A percentile compares a stretch with the other conserved stretches of the same genome.
phyloP scores from a whole-genome alignment of 2,113 vertebrate species.

The Microcebus jonahi region DNA sequence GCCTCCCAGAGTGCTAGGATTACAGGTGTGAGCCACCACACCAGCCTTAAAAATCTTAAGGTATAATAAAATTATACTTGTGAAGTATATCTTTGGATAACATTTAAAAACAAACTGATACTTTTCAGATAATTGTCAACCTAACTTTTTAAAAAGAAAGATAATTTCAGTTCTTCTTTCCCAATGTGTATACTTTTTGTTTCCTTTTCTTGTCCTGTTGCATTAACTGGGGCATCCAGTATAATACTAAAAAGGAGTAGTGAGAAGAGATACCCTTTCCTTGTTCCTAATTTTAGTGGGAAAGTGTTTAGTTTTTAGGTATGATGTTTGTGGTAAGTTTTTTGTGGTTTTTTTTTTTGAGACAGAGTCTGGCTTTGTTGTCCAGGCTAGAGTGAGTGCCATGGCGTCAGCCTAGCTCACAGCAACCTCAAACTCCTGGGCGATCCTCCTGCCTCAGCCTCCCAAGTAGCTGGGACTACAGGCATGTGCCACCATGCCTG shows the following conservation, averaged over 20 bases:
- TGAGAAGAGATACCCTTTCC: background rate
- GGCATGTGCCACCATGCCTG: too few species aligned
- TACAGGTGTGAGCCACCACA: background rate
- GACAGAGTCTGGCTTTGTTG: too few species aligned
- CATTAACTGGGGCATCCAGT: background rate
- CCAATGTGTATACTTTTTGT: background rate
- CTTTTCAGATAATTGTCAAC: background rate
- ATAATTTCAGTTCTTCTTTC: background rate
- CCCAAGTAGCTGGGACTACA: too few species aligned
- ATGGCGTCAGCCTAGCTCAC: too few species aligned
- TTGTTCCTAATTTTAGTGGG: background rate
- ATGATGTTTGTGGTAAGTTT: background rate
- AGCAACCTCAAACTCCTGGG: too few species aligned
- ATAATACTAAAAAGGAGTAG: background rate
- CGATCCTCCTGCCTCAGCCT: too few species aligned
- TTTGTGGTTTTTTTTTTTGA: background rate
- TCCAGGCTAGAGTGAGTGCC: too few species aligned
- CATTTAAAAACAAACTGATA: background rate
- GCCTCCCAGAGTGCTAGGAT: too few species aligned
- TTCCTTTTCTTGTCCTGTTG: background rate
- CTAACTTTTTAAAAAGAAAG: background rate
- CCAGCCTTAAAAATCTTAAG: background rate
- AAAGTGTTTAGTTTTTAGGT: background rate
- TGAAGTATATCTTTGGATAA: background rate
- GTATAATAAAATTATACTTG: background rate